phyloP scores from a whole-genome alignment of 2,113 vertebrate species.

The Panurus biarmicus region DNA sequence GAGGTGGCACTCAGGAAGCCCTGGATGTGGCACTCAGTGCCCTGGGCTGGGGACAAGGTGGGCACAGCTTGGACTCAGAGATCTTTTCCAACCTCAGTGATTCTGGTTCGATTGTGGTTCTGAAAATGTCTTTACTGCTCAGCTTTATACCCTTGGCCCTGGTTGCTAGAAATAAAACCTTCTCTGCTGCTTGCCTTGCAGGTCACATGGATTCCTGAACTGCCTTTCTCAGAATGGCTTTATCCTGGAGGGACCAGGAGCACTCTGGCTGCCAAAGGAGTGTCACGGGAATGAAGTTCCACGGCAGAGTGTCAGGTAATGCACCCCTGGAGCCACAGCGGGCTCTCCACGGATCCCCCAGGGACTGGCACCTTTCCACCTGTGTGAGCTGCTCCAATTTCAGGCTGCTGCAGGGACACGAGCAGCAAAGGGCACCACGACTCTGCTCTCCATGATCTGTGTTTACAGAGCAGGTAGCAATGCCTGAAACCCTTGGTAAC shows the following conservation, averaged over 20 bases:
- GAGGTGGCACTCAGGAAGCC: rapidly evolving
- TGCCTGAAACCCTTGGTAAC: neutral
- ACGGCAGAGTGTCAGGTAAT: neutral
- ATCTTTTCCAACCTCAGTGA: rapidly evolving
- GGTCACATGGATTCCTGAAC: neutral
- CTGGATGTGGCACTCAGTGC: rapidly evolving
- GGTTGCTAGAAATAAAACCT: neutral
- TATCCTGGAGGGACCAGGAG: neutral
- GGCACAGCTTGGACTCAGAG: neutral
- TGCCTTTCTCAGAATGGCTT: neutral
- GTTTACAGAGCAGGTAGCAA: neutral
- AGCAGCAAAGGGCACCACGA: neutral
- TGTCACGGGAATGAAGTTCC: neutral
- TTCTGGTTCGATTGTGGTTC: neutral
- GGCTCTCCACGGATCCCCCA: neutral
- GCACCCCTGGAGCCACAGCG: neutral
- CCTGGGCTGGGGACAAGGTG: neutral
- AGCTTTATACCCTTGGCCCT: neutral
- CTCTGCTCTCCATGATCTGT: neutral
- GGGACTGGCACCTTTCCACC: neutral
- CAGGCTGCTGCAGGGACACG: neutral
- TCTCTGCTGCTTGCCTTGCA: neutral
- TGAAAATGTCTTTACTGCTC: neutral
- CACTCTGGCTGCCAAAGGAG: neutral
- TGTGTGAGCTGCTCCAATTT: neutral